These are phyloP conservation scores for Hydrocynus forskahlii DNA, from an alignment of 2,797 vertebrate species.

Conservation along the genomic window DNA sequence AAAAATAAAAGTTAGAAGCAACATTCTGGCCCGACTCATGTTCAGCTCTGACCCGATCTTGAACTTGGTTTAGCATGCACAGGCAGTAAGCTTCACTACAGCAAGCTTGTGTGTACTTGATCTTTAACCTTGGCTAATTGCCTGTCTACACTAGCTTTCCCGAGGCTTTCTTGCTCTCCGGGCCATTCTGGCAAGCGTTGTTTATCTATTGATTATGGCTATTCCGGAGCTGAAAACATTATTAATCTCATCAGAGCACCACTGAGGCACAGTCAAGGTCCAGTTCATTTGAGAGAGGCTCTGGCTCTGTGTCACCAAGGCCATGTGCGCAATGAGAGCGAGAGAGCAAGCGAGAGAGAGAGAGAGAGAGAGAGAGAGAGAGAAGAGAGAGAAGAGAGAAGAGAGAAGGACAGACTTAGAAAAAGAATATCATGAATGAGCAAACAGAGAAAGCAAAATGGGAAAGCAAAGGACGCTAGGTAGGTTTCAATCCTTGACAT, in stretches of 20 bases:
- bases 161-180: conserved; percentile 43
- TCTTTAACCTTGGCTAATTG: conserved; percentile 64
- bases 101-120: conserved; percentile 31
- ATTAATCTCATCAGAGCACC: conserved; percentile 75
- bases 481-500: not conserved
- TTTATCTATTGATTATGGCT: conserved; percentile 71
- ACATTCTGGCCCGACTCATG: not conserved
- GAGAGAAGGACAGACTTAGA: too few species aligned
- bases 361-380: not conserved
- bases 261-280: conserved; percentile 63
- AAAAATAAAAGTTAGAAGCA: not conserved
- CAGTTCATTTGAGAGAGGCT: conserved; percentile 72
- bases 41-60: not conserved
- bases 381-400: not conserved
- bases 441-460: not conserved
- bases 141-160: conserved; percentile 56
- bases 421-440: not conserved
- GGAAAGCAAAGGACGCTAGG: not conserved
- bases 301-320: not conserved
- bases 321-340: not conserved
- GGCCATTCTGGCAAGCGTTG: conserved; percentile 4
- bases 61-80: not conserved
- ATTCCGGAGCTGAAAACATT: conserved; percentile 73
- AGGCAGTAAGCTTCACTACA: too few species aligned
- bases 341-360: not conserved